phyloP scores from a whole-genome alignment of 2,888 invertebrate species.

The Clusia tigrina region DNA sequence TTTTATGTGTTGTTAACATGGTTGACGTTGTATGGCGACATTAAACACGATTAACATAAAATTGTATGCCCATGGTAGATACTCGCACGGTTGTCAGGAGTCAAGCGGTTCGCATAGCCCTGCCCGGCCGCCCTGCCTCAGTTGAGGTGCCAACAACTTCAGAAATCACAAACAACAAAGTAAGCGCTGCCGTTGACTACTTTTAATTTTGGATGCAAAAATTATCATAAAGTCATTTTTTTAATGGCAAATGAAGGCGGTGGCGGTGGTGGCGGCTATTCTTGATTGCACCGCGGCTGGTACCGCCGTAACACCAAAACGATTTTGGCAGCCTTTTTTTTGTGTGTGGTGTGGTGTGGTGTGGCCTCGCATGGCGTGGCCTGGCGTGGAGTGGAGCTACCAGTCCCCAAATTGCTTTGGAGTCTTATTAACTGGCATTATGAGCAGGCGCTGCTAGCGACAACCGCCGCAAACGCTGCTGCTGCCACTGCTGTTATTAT shows the following conservation, averaged over 20 bases:
- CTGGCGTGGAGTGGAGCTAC: not conserved
- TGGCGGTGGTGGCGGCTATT: not conserved
- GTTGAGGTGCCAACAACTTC: not conserved
- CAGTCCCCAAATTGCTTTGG: not conserved
- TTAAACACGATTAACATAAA: not conserved
- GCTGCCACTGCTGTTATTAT: not conserved
- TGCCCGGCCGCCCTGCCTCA: not conserved
- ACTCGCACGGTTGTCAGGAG: not conserved
- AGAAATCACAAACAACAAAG: not conserved
- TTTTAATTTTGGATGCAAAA: not conserved
- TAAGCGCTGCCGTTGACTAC: not conserved
- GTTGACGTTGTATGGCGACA: not conserved
- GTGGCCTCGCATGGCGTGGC: not conserved
- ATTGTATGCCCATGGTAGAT: not conserved
- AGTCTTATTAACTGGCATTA: slow-evolving; percentile 42
- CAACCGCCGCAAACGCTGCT: slow-evolving; percentile 28
- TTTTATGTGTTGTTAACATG: slow-evolving; percentile 9
- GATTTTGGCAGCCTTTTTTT: not conserved
- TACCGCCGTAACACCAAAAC: not conserved
- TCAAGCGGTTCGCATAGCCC: not conserved
- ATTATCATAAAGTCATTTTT: slow-evolving; percentile 7
- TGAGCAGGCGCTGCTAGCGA: slow-evolving; percentile 59
- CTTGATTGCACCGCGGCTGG: slow-evolving; percentile 5
- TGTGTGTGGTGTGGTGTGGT: not conserved
- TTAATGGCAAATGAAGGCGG: not conserved